These are phyloP conservation scores for Colinus virginianus DNA, from an alignment of 2,113 vertebrate genomes.

Conservation along the genomic window DNA sequence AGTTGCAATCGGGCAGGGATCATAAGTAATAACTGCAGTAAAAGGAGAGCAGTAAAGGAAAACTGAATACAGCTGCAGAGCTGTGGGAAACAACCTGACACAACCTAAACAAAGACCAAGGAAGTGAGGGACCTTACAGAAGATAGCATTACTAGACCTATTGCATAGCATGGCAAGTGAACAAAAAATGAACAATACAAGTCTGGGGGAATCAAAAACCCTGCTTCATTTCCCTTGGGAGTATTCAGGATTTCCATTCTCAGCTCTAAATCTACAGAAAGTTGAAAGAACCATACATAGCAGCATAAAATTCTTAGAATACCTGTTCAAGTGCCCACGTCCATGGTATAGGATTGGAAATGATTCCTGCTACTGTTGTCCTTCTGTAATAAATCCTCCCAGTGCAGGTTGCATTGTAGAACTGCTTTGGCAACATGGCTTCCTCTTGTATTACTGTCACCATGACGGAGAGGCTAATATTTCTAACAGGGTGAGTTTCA, in stretches of 20 bases:
- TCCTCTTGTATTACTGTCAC: not conserved
- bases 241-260: not conserved
- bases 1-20: not conserved
- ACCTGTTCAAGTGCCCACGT: not conserved
- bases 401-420: not conserved
- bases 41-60: not conserved
- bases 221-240: not conserved
- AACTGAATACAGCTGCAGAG: not conserved
- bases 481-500: not conserved
- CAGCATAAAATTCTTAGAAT: not conserved
- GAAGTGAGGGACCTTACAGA: not conserved
- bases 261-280: not conserved
- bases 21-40: not conserved
- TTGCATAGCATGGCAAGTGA: not conserved
- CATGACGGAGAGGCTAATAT: not conserved
- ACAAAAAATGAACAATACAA: accelerated
- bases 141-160: not conserved
- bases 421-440: not conserved
- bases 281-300: not conserved
- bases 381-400: not conserved
- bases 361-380: not conserved
- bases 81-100: not conserved
- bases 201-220: not conserved
- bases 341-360: not conserved
- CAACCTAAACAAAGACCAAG: not conserved